phyloP scores from a whole-genome alignment of 1,140 invertebrate genomes.

The Drosophila serrata region DNA sequence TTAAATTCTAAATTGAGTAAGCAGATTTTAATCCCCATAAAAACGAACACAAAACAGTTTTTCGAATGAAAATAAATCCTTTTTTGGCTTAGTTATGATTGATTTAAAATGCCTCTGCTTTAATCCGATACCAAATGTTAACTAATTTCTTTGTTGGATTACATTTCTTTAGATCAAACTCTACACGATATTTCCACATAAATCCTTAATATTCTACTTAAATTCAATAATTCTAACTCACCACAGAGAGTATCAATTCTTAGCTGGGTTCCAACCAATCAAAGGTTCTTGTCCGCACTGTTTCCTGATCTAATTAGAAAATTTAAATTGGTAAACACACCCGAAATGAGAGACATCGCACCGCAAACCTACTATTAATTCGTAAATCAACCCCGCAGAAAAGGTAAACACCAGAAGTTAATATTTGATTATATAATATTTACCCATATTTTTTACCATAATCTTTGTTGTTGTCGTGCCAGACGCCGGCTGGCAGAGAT shows the following conservation, averaged over 20 bases:
- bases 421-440: conserved; percentile 18
- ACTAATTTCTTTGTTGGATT: not conserved
- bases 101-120: too few relatives aligned
- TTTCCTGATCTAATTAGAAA: conserved; percentile 18
- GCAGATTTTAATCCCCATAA: too few relatives aligned
- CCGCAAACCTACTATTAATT: not conserved
- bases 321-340: not conserved
- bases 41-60: too few relatives aligned
- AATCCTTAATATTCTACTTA: not conserved
- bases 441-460: conserved; percentile 4
- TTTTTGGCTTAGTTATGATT: too few relatives aligned
- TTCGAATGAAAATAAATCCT: too few relatives aligned
- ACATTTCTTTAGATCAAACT: not conserved
- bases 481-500: conserved; percentile 24
- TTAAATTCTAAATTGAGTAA: too few relatives aligned
- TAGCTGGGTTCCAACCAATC: conserved; percentile 4
- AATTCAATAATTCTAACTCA: not conserved
- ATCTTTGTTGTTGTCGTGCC: conserved; percentile 12
- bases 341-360: not conserved
- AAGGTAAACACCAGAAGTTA: conserved; percentile 6
- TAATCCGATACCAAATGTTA: too few relatives aligned
- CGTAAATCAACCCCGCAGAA: not conserved
- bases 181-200: not conserved
- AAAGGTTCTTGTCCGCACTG: conserved; percentile 7
- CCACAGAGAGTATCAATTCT: not conserved